Conservation (phyloP, 2,797 vertebrate genomes). For the Dipus sagitta region DNA sequence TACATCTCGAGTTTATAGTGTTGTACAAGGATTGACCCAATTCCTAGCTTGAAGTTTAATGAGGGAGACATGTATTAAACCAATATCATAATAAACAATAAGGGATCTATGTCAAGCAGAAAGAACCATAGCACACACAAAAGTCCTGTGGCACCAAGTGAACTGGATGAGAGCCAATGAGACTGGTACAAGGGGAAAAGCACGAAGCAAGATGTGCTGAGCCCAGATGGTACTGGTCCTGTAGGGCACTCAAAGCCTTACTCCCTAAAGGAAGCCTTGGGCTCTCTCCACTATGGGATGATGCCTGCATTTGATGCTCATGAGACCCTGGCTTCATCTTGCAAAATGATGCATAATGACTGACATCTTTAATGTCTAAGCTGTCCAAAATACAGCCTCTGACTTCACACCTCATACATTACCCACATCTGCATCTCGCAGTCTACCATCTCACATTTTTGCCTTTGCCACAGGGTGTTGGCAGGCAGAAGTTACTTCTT, state of each 20-base stretch:
- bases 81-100: not conserved
- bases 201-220: not conserved
- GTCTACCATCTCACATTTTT: rapidly evolving
- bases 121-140: not conserved
- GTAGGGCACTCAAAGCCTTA: not conserved
- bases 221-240: not conserved
- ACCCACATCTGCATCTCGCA: too few relatives aligned
- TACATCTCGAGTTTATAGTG: not conserved
- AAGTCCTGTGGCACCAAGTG: not conserved
- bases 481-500: not conserved
- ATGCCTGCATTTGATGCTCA: not conserved
- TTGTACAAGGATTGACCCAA: not conserved
- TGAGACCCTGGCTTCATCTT: rapidly evolving
- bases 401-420: not conserved
- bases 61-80: not conserved
- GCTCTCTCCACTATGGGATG: not conserved
- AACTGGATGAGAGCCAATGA: not conserved
- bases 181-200: not conserved
- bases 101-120: not conserved
- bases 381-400: not conserved
- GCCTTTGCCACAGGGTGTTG: not conserved
- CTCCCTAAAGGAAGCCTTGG: not conserved
- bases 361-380: not conserved
- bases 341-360: not conserved
- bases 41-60: not conserved